phyloP scores from a whole-genome alignment of 2,888 invertebrate species.

The Lamellibrachia columna region DNA sequence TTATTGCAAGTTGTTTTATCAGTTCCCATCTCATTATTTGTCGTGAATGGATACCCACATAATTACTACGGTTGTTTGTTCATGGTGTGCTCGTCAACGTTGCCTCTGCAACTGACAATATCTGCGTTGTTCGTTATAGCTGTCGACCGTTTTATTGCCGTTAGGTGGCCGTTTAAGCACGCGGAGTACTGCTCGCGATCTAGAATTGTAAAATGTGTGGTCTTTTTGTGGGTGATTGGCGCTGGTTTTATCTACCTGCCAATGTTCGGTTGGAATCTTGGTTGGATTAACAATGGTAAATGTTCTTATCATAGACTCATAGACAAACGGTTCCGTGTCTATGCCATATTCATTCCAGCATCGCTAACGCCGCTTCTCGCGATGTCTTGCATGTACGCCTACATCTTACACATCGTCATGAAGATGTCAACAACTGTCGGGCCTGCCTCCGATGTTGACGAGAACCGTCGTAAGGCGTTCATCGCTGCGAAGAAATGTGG shows the following conservation, averaged over 20 bases:
- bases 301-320: neutral
- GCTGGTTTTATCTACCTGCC: neutral
- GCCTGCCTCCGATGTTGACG: neutral
- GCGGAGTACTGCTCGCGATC: neutral
- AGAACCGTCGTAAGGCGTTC: neutral
- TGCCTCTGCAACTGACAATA: neutral
- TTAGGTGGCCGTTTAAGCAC: neutral
- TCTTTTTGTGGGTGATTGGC: neutral
- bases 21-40: neutral
- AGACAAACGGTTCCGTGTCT: neutral
- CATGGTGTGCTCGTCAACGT: neutral
- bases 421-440: neutral
- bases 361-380: neutral
- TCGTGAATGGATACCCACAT: constrained; percentile 9
- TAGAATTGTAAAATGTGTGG: neutral
- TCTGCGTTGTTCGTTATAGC: neutral
- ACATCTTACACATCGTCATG: neutral
- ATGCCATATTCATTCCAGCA: neutral
- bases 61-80: neutral
- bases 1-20: neutral
- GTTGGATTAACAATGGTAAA: constrained; percentile 6
- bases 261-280: neutral
- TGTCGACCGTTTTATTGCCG: neutral
- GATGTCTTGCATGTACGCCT: neutral
- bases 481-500: neutral